Evolutionary conservation across 2,888 invertebrate genomes (phyloP).

Genomic region (Taphrorychus bicolor): DNA sequence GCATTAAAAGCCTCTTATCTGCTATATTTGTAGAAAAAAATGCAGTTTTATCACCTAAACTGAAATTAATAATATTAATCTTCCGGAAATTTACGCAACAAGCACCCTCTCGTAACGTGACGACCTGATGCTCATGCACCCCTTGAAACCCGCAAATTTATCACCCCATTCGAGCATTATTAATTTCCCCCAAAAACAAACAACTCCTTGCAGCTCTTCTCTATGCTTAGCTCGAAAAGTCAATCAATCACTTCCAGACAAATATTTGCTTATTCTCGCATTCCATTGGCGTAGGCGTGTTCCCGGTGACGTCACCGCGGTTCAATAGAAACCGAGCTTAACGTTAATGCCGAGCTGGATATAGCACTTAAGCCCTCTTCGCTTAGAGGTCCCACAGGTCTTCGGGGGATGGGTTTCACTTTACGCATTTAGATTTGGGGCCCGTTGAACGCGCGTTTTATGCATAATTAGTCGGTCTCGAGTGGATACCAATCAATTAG

Average conservation of each 20-base stretch:
- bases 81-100: neutral
- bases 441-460: slow-evolving; percentile 10
- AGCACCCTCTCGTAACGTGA: slow-evolving; percentile 1
- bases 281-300: slow-evolving; percentile 53
- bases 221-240: neutral
- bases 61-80: neutral
- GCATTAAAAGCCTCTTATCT: too few species aligned
- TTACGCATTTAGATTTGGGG: slow-evolving; percentile 39
- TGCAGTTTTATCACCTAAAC: neutral
- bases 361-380: slow-evolving; percentile 22
- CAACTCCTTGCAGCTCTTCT: neutral
- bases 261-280: slow-evolving; percentile 51
- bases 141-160: neutral
- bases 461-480: slow-evolving; percentile 50
- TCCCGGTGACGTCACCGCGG: slow-evolving; percentile 49
- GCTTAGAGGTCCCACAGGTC: slow-evolving; percentile 19
- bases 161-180: slow-evolving; percentile 8
- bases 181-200: slow-evolving; percentile 10
- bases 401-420: slow-evolving; percentile 21
- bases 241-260: slow-evolving; percentile 48
- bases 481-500: slow-evolving; percentile 41
- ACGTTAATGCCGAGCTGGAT: slow-evolving; percentile 14
- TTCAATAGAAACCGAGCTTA: slow-evolving; percentile 9
- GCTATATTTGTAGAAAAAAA: too few species aligned
- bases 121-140: neutral